Conservation (phyloP, 2,113 vertebrate genomes). For the Microtus ochrogaster region DNA sequence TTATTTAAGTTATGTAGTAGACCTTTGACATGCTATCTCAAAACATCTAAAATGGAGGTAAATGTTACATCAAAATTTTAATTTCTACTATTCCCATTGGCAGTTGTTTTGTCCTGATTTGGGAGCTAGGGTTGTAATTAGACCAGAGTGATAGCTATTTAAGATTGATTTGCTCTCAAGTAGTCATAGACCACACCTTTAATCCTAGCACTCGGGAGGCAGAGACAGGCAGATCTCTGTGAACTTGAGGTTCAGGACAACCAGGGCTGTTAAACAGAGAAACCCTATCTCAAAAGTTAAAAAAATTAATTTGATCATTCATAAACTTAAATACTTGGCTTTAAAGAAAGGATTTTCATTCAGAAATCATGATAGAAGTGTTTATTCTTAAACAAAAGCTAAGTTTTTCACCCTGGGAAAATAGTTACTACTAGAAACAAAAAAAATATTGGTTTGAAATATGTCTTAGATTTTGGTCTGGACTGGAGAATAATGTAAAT, state of each 20-base stretch:
- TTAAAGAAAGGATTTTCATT: not conserved
- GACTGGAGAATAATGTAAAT: slow-evolving; percentile 3
- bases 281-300: not conserved
- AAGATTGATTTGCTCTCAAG: not conserved
- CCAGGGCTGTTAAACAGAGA: not conserved
- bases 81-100: not conserved
- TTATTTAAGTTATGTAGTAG: slow-evolving; percentile 9
- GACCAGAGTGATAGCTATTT: not conserved
- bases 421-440: not conserved
- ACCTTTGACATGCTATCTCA: not conserved
- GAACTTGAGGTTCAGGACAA: not conserved
- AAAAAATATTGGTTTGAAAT: not conserved
- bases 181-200: not conserved
- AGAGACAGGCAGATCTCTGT: not conserved
- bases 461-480: not conserved
- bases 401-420: not conserved
- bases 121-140: not conserved
- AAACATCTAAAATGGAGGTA: not conserved
- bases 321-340: not conserved
- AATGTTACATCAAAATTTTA: not conserved
- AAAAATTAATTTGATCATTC: not conserved
- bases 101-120: not conserved
- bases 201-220: not conserved
- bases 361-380: not conserved
- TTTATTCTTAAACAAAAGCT: not conserved